Percentiles rank a stretch among this genome's conserved stretches.
Evolutionary conservation across 2,888 invertebrate species (phyloP).

Genomic region (Nemapogon koenigi): DNA sequence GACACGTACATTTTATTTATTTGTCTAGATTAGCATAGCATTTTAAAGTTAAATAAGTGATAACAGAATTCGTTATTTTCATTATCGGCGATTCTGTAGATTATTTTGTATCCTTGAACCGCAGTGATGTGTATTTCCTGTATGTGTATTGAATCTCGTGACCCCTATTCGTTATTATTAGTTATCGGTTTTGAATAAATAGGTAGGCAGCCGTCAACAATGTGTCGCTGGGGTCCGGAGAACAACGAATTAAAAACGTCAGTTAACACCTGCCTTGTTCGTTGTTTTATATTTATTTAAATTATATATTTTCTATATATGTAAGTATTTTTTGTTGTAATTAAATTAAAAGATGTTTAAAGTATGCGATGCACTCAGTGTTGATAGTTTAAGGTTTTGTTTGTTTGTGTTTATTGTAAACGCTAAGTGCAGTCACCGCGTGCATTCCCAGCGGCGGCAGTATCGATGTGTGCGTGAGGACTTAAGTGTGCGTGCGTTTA

Average conservation of each 20-base stretch:
- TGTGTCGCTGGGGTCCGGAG: conserved; percentile 30
- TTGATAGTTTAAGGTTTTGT: conserved; percentile 53
- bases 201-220: conserved; percentile 54
- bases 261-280: conserved; percentile 46
- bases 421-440: conserved; percentile 64
- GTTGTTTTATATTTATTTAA: too few species aligned
- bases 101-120: conserved; percentile 24
- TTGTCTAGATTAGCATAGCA: too few species aligned
- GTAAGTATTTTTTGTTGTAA: background rate
- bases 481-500: conserved; percentile 27
- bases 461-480: conserved; percentile 31
- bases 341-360: background rate
- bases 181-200: conserved; percentile 53
- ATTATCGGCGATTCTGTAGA: background rate
- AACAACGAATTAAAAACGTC: conserved; percentile 48
- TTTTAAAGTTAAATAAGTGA: too few species aligned
- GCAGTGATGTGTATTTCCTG: conserved; percentile 44
- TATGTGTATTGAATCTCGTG: conserved; percentile 43
- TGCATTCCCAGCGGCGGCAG: conserved; percentile 46
- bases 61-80: background rate
- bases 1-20: too few species aligned
- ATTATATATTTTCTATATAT: background rate
- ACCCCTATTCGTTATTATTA: conserved; percentile 55
- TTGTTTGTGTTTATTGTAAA: conserved; percentile 63
- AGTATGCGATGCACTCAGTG: conserved; percentile 31